These are phyloP conservation scores for Diarsia brunnea DNA, from an alignment of 2,888 invertebrate species.

Conservation along the genomic window DNA sequence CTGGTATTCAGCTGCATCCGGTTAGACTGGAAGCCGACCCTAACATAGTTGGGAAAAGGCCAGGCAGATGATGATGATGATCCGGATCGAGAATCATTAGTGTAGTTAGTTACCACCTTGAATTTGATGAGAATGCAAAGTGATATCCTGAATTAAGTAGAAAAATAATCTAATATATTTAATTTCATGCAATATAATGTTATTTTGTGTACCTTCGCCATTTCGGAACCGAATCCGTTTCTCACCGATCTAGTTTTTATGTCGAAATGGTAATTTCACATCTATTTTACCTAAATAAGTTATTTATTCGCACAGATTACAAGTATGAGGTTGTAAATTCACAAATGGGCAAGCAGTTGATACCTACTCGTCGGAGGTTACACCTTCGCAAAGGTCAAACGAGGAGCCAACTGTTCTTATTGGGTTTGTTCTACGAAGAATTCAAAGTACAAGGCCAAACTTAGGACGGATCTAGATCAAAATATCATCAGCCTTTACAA, in stretches of 20 bases:
- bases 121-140: too few relatives aligned
- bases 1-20: too few relatives aligned
- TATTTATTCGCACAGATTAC: constrained; percentile 23
- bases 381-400: constrained; percentile 64
- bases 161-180: neutral
- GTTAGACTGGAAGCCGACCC: too few relatives aligned
- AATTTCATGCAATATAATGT: neutral
- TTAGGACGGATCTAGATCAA: constrained; percentile 39
- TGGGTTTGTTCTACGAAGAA: constrained; percentile 67
- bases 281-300: neutral
- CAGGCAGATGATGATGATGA: too few relatives aligned
- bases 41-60: too few relatives aligned
- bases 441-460: constrained; percentile 58
- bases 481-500: constrained; percentile 35
- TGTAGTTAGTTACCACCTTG: too few relatives aligned
- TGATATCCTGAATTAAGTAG: neutral
- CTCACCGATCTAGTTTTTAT: neutral
- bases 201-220: neutral
- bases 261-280: neutral
- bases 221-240: neutral
- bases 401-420: neutral
- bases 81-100: too few relatives aligned
- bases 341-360: constrained; percentile 60
- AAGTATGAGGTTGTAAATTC: constrained; percentile 55
- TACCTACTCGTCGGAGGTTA: constrained; percentile 72